Base-by-base conservation (phyloP, 92 coral and sea anemone species). In the Siderastrea siderea region DNA sequence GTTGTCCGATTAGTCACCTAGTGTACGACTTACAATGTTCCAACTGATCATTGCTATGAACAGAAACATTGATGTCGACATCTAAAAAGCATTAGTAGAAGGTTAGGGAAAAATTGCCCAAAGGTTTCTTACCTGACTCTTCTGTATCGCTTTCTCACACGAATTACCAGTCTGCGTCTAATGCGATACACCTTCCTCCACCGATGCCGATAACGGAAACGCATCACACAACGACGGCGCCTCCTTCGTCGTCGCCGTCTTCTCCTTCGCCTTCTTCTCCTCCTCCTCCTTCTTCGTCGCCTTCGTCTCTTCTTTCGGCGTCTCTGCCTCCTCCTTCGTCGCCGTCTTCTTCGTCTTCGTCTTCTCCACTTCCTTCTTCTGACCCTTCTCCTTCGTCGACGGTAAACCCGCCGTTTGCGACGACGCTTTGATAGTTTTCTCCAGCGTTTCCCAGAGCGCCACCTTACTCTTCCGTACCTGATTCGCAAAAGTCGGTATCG, bases 201-300 rank as follows among this genome's bases (percentile, higher is more conserved):
- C 45, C 13, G 58, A 11, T 47, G 43, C 4, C 69, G 2, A 45
- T 82, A 70, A 8, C 76, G 76, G 86, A 82, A 82, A 17, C 66
- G 45, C 86, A 82, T 82, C 38, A 82, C 86, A 54, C 68, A 70
- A n/a, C 77, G 86, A 12, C 78, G 86, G 13, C 86, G 78, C 47
- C 68, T 69, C 16, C 89, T 66, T 65, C 89, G 57, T 45, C 86
- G 55, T 43, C 86, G 74, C 44, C 75, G 52, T 43, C 83, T 51
- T 52, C 85, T 65, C 19, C 77, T 69, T 46, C 86, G 63, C 17
- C 81, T 16, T 48, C 81, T 61, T 47, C 88, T 74, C 7, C 88
- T 74, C 46, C 73, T 63, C 50, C 78, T 57, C 59, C 70, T 70
- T 45, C 77, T 81, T 75, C 82, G 66, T 65, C 66, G 76, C 50